Evolutionary conservation across 2,888 invertebrate genomes (phyloP), one percentile per base, ranked within the genome.

Genomic region (Netelia fuscicornis): DNA sequence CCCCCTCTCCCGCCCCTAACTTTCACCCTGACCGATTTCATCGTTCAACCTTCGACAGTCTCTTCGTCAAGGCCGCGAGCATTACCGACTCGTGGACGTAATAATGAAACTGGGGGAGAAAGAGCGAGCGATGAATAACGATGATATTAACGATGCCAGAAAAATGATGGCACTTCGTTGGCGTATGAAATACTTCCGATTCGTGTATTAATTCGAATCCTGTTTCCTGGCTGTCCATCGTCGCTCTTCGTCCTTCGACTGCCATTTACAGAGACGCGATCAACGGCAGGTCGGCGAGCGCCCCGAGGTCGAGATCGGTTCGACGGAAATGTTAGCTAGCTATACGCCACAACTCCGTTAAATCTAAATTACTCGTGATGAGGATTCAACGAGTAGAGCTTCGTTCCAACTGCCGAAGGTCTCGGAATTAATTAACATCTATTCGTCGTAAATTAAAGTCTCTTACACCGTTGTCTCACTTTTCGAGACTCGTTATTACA

Each of bases 171-270:
- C 44, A 25, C 65, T 77, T 71, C 37, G 10, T 52, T 56, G 23
- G 37, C 64, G 30, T 65, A 62, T 64, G 17, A 64, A 44, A 30
- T 60, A 70, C 67, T 52, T 13, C 68, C 44, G 11, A n/a, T 77
- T 30, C 54, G 58, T 52, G 56, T 64, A 71, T 82, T 75, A 56
- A 71, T 77, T 77, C 52, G 64, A 80, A 80, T 84, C 71, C 30
- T 54, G 52, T 10, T 58, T 20, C n/a, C 60, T 52, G 52, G 42
- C 62, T 56, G 67, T 54, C 65, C 20, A 54, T 60, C 76, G 20
- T 71, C 37, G 72, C 42, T 25, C n/a, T 30, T 67, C 67, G 68
- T 67, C 84, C 84, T 84, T 84, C 84, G 81, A 81, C 72, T 72
- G 76, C 77, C 84, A 77, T 62, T 68, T 67, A 52, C 23, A 74